Evolutionary conservation across 2,797 vertebrate species (phyloP), one percentile per base, ranked within the genome.

Genomic region (Momotus momota): DNA sequence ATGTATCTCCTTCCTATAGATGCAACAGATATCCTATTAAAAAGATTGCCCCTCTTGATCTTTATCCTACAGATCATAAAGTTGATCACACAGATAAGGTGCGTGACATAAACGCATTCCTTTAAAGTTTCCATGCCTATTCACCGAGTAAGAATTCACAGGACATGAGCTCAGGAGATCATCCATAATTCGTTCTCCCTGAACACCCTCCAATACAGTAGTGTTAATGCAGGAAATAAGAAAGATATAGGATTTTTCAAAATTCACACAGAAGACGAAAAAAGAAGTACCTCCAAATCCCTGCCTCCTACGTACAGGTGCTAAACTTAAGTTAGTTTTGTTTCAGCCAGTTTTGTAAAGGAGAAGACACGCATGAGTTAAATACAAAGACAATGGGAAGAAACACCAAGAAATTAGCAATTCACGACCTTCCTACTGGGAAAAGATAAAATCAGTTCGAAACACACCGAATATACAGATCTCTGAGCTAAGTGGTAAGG

Each of bases 211-310:
- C 15, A 33, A 26, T 12, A 21, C 2, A 78, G 49, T 31, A 70
- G 18, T 0, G 6, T 23, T 35, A 23, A 35, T 0, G 2, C 0
- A 41, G 38, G 19, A 52, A 78, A 48, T 1, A 48, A 0, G 3
- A 41, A 60, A 40, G 7, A 48, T 2, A 2, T 0, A 26, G 10
- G 25, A 72, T 45, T 84, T 86, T 26, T 31, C 33, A 75, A 89
- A 87, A 84, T 23, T 33, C 29, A 23, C 3, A 1, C 2, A 18
- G 38, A 78, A 86, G 38, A 73, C 2, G 1, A 43, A 49, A 81
- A 49, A 25, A 21, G 6, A 4, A 26, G 18, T 19, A 49, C 17
- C 33, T 84, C 52, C 33, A 74, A 71, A 81, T 3, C 15, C 11
- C 40, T 51, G 33, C 35, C 80, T 88, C 26, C 40, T 64, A 49